Evolutionary conservation across 2,888 invertebrate species (phyloP), one percentile per base, ranked within the genome.

Genomic region (Caenorhabditis plicata): DNA sequence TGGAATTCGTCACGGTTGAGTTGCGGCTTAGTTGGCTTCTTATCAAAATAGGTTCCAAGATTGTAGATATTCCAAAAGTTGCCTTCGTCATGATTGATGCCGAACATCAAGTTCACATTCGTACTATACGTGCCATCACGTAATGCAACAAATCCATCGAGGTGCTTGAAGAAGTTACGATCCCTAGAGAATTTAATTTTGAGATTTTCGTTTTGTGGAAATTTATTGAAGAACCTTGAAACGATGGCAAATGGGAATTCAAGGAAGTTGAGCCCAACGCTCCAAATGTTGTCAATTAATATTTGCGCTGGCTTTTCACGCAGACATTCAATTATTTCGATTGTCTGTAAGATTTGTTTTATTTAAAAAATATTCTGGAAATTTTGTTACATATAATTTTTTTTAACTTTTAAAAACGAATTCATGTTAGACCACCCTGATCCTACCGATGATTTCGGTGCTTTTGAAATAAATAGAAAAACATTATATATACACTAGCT

Each of bases 31-130:
- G 51, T 51, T 11, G 54, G 46, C n/a, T 52, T n/a, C 15, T 68
- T 68, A 51, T 80, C 76, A 42, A 77, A 80, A 44, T 69, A 77
- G 40, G 73, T 62, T 7, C 68, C 63, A 22, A 80, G 54, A 51
- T 80, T 80, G 63, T 80, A 80, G 43, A 80, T 80, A 64, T 80
- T 79, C 79, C 78, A 79, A 45, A 74, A 78, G 53, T 77, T 77
- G 27, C 77, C 92, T 87, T 95, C 95, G 82, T 95, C 92, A 82
- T 89, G 88, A 82, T 93, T 94, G 83, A 91, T 91, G 57, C 95
- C 95, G 72, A 94, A 87, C 76, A 96, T 86, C 56, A 95, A 88
- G 82, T 92, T 91, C 64, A 89, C 89, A 77, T 91, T 89, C 80
- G 89, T 88, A 74, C 89, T 88, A 77, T 91, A 90, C 82, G 89